Percentiles rank a stretch among this genome's conserved stretches.
phyloP scores from a whole-genome alignment of 2,888 invertebrate genomes.

The Bugulina stolonifera region DNA sequence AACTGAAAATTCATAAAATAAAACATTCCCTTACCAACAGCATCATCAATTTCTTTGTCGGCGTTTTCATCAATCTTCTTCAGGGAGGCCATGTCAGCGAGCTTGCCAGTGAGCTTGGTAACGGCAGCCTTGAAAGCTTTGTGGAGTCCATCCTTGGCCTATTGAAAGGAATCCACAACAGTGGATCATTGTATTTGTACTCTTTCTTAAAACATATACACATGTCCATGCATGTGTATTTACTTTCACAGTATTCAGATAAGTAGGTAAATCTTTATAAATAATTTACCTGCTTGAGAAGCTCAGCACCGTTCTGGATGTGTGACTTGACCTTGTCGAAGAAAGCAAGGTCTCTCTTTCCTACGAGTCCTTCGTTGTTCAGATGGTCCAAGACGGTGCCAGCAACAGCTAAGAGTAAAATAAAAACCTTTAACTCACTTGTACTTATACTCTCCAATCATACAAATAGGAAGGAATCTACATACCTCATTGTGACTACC shows the following conservation, averaged over 20 bases:
- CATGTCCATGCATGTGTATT: too few relatives aligned
- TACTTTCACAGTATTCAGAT: too few relatives aligned
- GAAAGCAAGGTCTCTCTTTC: neutral
- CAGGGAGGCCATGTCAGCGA: neutral
- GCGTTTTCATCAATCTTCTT: slow-evolving; percentile 16
- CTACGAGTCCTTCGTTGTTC: slow-evolving; percentile 8
- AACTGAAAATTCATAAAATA: neutral
- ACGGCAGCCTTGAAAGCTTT: neutral
- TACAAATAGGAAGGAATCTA: too few relatives aligned
- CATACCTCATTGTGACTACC: too few relatives aligned
- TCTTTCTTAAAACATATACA: too few relatives aligned
- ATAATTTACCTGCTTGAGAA: slow-evolving; percentile 16
- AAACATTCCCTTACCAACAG: slow-evolving; percentile 13
- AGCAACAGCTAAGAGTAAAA: slow-evolving; percentile 15
- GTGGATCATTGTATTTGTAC: neutral
- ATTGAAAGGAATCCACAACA: slow-evolving; percentile 12
- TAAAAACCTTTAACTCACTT: too few relatives aligned
- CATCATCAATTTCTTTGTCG: slow-evolving; percentile 8
- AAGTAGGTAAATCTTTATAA: too few relatives aligned
- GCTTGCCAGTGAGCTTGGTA: neutral
- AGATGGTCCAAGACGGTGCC: slow-evolving; percentile 17
- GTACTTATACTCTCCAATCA: too few relatives aligned
- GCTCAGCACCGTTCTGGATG: neutral
- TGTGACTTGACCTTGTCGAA: neutral
- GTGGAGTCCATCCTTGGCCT: neutral